Conservation (phyloP, 2,113 vertebrate genomes). For the Hippopotamus amphibius region DNA sequence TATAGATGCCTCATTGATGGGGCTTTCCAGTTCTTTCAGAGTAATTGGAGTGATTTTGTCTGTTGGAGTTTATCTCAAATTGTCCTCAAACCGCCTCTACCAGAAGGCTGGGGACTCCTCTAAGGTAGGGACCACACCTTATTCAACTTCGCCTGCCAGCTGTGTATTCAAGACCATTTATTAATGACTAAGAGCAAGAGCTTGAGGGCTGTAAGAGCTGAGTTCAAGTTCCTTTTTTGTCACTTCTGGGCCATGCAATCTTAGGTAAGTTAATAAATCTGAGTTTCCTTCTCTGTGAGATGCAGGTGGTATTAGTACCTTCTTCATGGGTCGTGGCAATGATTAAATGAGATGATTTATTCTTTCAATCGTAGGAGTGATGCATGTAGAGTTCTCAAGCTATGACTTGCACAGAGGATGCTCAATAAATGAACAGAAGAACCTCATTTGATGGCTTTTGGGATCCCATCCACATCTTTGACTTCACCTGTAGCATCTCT, state of each 20-base stretch:
- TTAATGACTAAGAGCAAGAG: not conserved
- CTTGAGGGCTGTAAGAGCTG: not conserved
- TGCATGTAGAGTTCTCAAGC: not conserved
- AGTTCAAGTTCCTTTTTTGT: not conserved
- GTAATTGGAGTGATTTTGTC: constrained; percentile 1
- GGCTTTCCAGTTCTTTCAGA: not conserved
- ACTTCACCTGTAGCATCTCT: not conserved
- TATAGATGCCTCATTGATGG: constrained; percentile 40
- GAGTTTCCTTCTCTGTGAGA: not conserved
- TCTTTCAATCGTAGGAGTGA: not conserved
- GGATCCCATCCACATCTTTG: not conserved
- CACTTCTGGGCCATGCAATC: not conserved
- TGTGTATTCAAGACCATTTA: not conserved
- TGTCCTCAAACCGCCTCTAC: not conserved
- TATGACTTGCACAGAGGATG: too few species aligned
- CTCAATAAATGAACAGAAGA: not conserved
- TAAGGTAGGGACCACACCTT: not conserved
- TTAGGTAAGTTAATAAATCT: not conserved
- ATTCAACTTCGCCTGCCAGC: not conserved
- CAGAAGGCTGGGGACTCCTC: not conserved
- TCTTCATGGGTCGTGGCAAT: not conserved
- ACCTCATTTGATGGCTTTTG: not conserved
- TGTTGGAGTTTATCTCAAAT: not conserved
- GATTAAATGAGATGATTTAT: not conserved
- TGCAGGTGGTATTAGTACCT: not conserved